Conservation (phyloP, 2,113 vertebrate species). For the Chaetops frenatus region DNA sequence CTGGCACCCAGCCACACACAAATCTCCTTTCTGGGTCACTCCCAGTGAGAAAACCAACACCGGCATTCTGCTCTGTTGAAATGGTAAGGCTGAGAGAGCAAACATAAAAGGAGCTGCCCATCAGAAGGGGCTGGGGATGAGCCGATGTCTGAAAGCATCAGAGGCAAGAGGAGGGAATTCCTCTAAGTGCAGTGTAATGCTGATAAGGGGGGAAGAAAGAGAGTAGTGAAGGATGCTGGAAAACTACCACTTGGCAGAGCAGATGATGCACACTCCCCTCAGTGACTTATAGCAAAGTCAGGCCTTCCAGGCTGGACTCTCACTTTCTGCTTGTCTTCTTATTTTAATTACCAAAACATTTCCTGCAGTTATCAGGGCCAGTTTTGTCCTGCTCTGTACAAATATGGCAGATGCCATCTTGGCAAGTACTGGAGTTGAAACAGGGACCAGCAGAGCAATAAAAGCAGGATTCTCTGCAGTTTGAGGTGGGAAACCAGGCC, state of each 20-base stretch:
- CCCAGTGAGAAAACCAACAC: constrained; percentile 61
- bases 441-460: not conserved
- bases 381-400: not conserved
- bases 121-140: not conserved
- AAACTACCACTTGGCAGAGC: constrained; percentile 1
- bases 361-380: not conserved
- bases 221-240: not conserved
- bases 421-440: not conserved
- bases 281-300: not conserved
- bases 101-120: constrained; percentile 36
- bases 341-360: not conserved
- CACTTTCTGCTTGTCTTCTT: not conserved
- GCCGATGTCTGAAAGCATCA: not conserved
- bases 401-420: not conserved
- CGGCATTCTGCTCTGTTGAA: constrained; percentile 36
- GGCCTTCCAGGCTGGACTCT: not conserved
- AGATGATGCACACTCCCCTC: not conserved
- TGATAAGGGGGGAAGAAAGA: not conserved
- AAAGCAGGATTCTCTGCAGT: constrained; percentile 9
- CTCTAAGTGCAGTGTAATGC: not conserved
- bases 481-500: not conserved
- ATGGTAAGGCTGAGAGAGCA: constrained; percentile 32
- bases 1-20: not conserved
- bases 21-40: constrained; percentile 42
- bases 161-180: not conserved